Evolutionary conservation across 2,797 vertebrate genomes (phyloP).

Genomic region (Esox masquinongy): DNA sequence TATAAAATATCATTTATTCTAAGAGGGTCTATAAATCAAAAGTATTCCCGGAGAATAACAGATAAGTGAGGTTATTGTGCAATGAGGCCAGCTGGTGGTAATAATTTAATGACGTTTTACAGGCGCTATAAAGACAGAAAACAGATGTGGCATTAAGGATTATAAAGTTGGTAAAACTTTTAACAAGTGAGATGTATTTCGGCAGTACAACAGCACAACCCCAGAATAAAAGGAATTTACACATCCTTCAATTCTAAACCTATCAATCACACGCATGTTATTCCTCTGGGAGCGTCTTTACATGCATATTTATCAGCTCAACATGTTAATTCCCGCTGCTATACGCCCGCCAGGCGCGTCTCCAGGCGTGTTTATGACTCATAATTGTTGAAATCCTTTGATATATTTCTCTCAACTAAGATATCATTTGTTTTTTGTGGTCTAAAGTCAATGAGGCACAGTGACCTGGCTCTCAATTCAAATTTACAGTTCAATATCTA

Average conservation of each 20-base stretch:
- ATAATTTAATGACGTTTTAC: constrained; percentile 95
- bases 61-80: constrained; percentile 82
- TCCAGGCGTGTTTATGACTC: constrained; percentile 99
- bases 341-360: constrained; percentile 96
- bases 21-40: constrained; percentile 85
- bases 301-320: constrained; percentile 99
- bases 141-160: constrained; percentile 99
- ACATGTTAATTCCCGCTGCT: constrained; percentile 99
- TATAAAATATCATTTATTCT: constrained; percentile 87
- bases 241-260: constrained; percentile 99
- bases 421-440: constrained; percentile 99
- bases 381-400: constrained; percentile 99
- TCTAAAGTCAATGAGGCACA: constrained; percentile 95
- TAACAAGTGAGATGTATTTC: constrained; percentile 97
- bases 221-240: constrained; percentile 96
- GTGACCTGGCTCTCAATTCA: constrained; percentile 91
- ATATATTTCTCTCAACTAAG: constrained; percentile 99
- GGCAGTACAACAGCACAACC: constrained; percentile 90
- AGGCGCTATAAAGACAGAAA: constrained; percentile 88
- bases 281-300: constrained; percentile 99
- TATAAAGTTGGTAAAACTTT: constrained; percentile 99
- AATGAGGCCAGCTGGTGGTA: constrained; percentile 84
- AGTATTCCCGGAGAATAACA: constrained; percentile 79
- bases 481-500: constrained; percentile 90
- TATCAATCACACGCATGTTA: constrained; percentile 99